Conservation (phyloP, 2,113 vertebrate genomes). For the Parus major region DNA sequence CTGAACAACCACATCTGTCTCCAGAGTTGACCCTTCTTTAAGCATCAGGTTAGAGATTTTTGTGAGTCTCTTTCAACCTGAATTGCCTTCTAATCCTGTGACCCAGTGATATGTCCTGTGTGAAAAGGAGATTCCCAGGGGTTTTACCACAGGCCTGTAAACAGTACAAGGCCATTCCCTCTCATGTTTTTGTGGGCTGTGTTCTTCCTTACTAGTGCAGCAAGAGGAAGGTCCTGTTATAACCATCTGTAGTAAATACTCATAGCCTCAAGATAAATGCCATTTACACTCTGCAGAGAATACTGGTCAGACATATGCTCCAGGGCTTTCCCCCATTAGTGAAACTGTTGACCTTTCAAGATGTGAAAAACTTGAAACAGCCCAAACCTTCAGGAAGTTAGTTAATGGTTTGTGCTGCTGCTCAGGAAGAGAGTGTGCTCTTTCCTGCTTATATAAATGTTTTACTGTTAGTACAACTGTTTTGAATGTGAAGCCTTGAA, state of each 20-base stretch:
- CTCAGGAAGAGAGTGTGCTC: not conserved
- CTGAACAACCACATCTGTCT: not conserved
- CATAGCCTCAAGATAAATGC: slow-evolving; percentile 9
- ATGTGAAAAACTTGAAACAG: not conserved
- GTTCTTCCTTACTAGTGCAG: not conserved
- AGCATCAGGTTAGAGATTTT: not conserved
- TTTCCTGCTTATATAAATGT: not conserved
- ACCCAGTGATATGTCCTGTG: not conserved
- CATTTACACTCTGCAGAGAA: not conserved
- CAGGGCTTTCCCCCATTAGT: not conserved
- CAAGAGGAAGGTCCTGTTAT: not conserved
- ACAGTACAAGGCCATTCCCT: not conserved
- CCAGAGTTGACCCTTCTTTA: not conserved
- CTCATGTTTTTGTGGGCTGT: not conserved
- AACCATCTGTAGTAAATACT: not conserved
- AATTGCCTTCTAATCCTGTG: not conserved
- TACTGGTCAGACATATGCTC: not conserved
- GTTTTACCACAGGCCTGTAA: not conserved
- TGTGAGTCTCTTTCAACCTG: not conserved
- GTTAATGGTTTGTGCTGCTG: not conserved
- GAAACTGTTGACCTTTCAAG: slow-evolving; percentile 28
- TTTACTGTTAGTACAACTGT: not conserved
- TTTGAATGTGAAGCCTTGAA: not conserved
- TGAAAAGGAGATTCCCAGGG: not conserved
- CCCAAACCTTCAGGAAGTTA: not conserved